Conservation (phyloP, 2,113 vertebrate species). For the Dendropsophus ebraccatus region DNA sequence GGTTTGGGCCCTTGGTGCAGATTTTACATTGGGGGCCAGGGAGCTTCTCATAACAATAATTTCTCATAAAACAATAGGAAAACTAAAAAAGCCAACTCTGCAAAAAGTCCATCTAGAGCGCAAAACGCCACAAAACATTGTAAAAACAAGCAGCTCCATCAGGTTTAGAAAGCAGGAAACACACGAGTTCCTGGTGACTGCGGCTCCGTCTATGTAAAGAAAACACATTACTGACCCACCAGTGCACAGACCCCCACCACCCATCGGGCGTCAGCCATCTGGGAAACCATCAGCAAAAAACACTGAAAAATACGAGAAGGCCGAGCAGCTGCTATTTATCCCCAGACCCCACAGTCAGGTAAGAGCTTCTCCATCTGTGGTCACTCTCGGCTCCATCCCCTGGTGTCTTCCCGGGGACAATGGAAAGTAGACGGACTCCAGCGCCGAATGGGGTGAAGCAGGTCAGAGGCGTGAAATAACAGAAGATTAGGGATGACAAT, state of each 20-base stretch:
- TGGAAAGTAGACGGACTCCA: slow-evolving; percentile 8
- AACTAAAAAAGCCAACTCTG: background rate
- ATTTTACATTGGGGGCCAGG: background rate
- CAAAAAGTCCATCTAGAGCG: background rate
- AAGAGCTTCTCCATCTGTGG: background rate
- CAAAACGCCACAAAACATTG: slow-evolving; percentile 1
- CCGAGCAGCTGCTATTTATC: slow-evolving; percentile 12
- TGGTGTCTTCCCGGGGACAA: background rate
- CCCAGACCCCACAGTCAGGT: background rate
- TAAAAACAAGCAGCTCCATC: slow-evolving; percentile 32
- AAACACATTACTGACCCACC: slow-evolving; percentile 32
- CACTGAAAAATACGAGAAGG: background rate
- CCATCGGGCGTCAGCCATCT: slow-evolving; percentile 17
- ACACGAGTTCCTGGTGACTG: slow-evolving; percentile 22
- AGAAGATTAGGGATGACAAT: slow-evolving; percentile 24
- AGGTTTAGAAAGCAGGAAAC: slow-evolving; percentile 46
- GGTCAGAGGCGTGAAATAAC: slow-evolving; percentile 39
- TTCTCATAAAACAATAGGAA: background rate
- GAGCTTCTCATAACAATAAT: background rate
- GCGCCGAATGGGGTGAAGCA: background rate
- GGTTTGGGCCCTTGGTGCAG: background rate
- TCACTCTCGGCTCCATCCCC: background rate
- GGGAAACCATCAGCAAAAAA: slow-evolving; percentile 19
- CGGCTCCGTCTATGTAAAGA: slow-evolving; percentile 35
- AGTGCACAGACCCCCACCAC: background rate